Percentiles rank a stretch among this genome's conserved stretches.
Conservation (phyloP, 2,113 vertebrate genomes). For the Electrona antarctica region DNA sequence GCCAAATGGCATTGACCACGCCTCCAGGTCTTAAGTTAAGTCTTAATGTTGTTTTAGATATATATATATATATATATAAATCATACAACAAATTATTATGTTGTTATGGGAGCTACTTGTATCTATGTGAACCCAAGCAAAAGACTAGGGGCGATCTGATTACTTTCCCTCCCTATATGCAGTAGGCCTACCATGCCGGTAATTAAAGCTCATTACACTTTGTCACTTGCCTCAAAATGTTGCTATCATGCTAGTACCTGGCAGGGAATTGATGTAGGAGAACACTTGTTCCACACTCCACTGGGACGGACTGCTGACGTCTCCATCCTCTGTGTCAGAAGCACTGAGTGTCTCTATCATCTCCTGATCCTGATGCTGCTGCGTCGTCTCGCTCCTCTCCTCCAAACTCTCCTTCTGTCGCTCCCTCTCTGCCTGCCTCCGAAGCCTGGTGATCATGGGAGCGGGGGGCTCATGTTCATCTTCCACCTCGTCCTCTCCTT, state of each 20-base stretch:
- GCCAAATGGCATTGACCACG: too few relatives aligned
- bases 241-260: constrained; percentile 74
- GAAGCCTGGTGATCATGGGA: constrained; percentile 90
- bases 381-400: constrained; percentile 79
- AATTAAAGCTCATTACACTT: too few relatives aligned
- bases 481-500: constrained; percentile 32
- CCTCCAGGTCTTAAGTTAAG: too few relatives aligned
- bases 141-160: too few relatives aligned
- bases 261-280: constrained; percentile 87
- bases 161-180: too few relatives aligned
- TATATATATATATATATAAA: too few relatives aligned
- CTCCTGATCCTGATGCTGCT: constrained; percentile 68
- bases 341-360: constrained; percentile 77
- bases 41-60: too few relatives aligned
- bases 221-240: not conserved
- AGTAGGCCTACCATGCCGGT: too few relatives aligned
- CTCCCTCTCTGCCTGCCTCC: constrained; percentile 81
- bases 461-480: constrained; percentile 80
- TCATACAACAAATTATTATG: too few relatives aligned
- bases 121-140: too few relatives aligned
- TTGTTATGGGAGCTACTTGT: too few relatives aligned
- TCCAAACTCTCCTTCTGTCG: constrained; percentile 71
- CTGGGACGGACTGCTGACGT: constrained; percentile 78
- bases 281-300: constrained; percentile 93
- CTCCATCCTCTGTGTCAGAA: constrained; percentile 73